Percentiles rank a stretch among this genome's conserved stretches.
Conservation (phyloP, 2,888 invertebrate genomes). For the Drosophila lacicola region DNA sequence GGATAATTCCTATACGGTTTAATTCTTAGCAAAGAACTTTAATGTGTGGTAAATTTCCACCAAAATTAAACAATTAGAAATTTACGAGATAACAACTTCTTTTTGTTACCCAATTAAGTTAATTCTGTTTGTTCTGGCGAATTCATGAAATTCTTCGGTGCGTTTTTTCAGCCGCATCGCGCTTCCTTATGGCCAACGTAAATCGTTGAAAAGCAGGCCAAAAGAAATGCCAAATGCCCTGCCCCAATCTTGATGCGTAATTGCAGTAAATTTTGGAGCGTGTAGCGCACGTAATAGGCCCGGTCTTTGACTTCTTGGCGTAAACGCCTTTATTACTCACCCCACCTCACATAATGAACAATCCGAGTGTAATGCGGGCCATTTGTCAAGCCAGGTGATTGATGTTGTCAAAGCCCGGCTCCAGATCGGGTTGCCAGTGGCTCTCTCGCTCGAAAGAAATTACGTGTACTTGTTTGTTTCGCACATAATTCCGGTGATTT, state of each 20-base stretch:
- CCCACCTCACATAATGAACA: conserved; percentile 38
- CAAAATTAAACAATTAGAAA: neutral
- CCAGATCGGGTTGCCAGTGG: conserved; percentile 21
- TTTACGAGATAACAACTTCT: neutral
- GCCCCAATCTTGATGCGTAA: conserved; percentile 28
- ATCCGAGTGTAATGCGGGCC: conserved; percentile 34
- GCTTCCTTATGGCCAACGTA: conserved; percentile 35
- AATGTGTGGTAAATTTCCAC: too few relatives aligned
- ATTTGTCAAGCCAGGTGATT: conserved; percentile 60
- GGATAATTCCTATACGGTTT: too few relatives aligned
- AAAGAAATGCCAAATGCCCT: conserved; percentile 11
- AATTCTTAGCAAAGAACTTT: too few relatives aligned
- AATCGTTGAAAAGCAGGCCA: conserved; percentile 55
- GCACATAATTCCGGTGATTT: conserved; percentile 30
- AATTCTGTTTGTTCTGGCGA: neutral
- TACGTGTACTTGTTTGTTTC: conserved; percentile 25
- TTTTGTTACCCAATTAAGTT: neutral
- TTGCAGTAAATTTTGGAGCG: conserved; percentile 62
- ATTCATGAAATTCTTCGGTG: neutral
- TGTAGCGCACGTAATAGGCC: conserved; percentile 68
- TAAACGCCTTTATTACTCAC: conserved; percentile 50
- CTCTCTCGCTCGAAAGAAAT: conserved; percentile 35
- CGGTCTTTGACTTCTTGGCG: conserved; percentile 60
- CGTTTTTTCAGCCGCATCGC: conserved; percentile 8
- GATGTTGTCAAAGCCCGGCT: conserved; percentile 51